Percentiles rank a stretch among this genome's conserved stretches.
Evolutionary conservation across 2,113 vertebrate genomes (phyloP).

Genomic region (Astur gentilis): DNA sequence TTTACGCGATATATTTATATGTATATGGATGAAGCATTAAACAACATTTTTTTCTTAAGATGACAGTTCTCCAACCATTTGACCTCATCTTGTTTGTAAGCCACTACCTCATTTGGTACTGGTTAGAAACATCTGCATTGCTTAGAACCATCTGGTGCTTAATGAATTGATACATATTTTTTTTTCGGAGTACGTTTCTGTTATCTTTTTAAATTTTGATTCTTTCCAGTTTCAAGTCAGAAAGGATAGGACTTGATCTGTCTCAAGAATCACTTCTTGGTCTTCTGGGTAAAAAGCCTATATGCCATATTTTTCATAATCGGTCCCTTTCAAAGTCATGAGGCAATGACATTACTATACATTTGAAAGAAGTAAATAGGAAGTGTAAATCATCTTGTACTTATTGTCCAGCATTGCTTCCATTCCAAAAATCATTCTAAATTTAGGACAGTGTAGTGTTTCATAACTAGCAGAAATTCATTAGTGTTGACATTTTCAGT

Average conservation of each 20-base stretch:
- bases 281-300: background rate
- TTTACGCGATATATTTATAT: background rate
- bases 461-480: background rate
- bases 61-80: background rate
- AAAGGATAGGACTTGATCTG: background rate
- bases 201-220: background rate
- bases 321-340: background rate
- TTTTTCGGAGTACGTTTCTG: background rate
- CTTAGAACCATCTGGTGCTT: background rate
- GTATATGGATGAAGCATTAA: background rate
- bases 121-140: background rate
- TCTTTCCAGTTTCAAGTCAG: background rate
- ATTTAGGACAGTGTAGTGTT: background rate
- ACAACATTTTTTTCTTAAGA: background rate
- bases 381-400: background rate
- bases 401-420: background rate
- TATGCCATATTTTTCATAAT: background rate
- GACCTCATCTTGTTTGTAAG: background rate
- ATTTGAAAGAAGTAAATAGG: background rate
- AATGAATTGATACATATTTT: background rate
- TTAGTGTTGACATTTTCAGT: background rate
- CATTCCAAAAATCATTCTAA: background rate
- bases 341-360: background rate
- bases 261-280: background rate
- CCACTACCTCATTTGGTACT: background rate